Base-by-base conservation (phyloP, 2,888 invertebrate species). In the Dichetophora obliterata region DNA sequence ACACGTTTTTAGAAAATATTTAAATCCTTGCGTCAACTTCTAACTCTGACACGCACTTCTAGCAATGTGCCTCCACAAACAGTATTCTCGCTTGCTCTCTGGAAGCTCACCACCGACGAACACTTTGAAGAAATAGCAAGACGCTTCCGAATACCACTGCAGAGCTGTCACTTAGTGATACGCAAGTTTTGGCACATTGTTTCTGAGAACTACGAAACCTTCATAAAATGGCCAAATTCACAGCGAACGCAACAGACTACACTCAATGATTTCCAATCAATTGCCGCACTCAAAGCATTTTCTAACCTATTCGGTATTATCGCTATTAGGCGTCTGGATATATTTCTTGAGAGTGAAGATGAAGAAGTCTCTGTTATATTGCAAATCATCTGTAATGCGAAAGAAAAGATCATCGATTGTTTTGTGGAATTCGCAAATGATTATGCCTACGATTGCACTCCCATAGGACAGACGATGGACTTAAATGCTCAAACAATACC, bases 91-190 rank as follows among this genome's bases (percentile, higher is more conserved):
- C 80, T 89, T 19, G 85, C 88, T 1, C 70, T 89, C 14, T 89
- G 88, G 88, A 89, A 88, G 73, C 79, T 89, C 2, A 80, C 87
- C 16, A 89, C 88, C 3, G 88, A 88, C 76, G 88, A 89, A 66
- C 88, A 89, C 71, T 88, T 88, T 48, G 88, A 89, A 68, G 87
- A 88, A 75, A 89, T 89, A 68, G 82, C 88, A 0, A 83, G 85
- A 2, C 85, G 88, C 59, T 89, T 88, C 77, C 84, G 86, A 48
- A 83, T 88, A 3, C 86, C 88, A 0, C 83, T 86, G 65, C 80
- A 80, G 2, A 78, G 85, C 24, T 88, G 88, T 72, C 85, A 87
- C 75, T 81, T 82, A 61, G 85, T 86, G 19, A 86, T 88, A 34
- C 86, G 86, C 14, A 84, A 83, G 11, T 89, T 88, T 76, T 89